Evolutionary conservation across 2,113 vertebrate genomes (phyloP), one percentile per base, ranked within the genome.

Genomic region (Neodontobutis hainanensis): DNA sequence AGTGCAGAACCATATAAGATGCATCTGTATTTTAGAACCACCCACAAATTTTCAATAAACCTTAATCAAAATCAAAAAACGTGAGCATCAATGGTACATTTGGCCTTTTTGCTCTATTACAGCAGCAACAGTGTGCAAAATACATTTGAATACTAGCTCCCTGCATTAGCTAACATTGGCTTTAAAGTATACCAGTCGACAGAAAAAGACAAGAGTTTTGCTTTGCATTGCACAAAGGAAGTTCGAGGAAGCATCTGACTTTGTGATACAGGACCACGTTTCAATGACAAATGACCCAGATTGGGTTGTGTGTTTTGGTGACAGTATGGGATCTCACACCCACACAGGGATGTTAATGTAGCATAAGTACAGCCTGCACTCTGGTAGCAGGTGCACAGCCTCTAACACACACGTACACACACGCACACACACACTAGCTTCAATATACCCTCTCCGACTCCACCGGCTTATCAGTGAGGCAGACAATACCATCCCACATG

Each of bases 401-500:
- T 11, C 55, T n/a, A 11, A 44, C 65, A 45, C 52, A 75, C 51
- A 45, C 49, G 50, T 10, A 42, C 49, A 53, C 53, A 67, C 19
- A 16, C 55, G 46, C 70, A 40, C 50, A 46, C 43, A 27, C 48
- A 49, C 27, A 5, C 27, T n/a, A 3, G 4, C 51, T 75, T 38
- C 4, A 56, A 62, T 74, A 46, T 12, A 47, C 45, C 10, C 72
- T 69, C 57, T 32, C 60, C 6, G 51, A 81, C 80, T 82, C 48
- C 52, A 10, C 82, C 42, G 59, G 77, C 78, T 90, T 88, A 91
- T 90, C 86, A 80, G 82, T 27, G 52, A 83, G 75, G 77, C 83
- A 86, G 88, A 89, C 88, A 88, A 88, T 85, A 80, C 61, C 65
- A 47, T 85, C 82, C 84, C 84, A 78, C 80, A 74, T 86, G 86